These are phyloP conservation scores for Chiridota heheva DNA, from an alignment of 35 echinoderm and acorn worm genomes.

Conservation along the genomic window DNA sequence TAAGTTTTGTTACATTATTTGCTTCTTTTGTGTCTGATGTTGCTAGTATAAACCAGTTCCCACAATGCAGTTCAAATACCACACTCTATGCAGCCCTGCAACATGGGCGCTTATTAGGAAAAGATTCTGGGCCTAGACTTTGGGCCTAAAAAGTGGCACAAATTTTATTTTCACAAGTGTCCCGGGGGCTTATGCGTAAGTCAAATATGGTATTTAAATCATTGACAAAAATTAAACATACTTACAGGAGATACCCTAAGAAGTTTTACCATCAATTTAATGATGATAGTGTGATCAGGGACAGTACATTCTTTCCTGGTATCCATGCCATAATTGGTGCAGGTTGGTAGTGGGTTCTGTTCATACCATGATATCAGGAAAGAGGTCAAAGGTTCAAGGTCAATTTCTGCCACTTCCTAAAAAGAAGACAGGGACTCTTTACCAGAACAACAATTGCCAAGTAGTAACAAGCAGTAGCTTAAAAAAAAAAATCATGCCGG, in stretches of 20 bases:
- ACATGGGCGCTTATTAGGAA: not conserved
- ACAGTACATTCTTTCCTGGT: not conserved
- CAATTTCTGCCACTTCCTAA: constrained; percentile 27
- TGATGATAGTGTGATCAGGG: not conserved
- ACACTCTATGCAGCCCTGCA: not conserved
- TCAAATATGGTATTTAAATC: too few species aligned
- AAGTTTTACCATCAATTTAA: constrained; percentile 26
- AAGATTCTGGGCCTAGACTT: not conserved
- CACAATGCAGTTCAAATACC: not conserved
- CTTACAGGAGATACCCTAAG: constrained; percentile 25
- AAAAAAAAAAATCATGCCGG: not conserved
- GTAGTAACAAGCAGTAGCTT: not conserved
- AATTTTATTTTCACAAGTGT: not conserved
- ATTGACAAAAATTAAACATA: too few species aligned
- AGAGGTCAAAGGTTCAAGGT: constrained; percentile 2
- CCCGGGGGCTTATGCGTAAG: too few species aligned
- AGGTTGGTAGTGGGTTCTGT: too few species aligned
- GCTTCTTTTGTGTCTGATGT: too few species aligned
- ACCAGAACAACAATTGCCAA: not conserved
- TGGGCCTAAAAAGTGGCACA: not conserved
- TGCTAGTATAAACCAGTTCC: not conserved
- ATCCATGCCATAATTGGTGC: too few species aligned
- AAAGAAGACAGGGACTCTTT: not conserved
- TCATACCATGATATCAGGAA: constrained; percentile 21
- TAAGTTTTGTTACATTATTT: too few species aligned